Conservation (phyloP, 2,888 invertebrate species). For the Proisotoma minuta region DNA sequence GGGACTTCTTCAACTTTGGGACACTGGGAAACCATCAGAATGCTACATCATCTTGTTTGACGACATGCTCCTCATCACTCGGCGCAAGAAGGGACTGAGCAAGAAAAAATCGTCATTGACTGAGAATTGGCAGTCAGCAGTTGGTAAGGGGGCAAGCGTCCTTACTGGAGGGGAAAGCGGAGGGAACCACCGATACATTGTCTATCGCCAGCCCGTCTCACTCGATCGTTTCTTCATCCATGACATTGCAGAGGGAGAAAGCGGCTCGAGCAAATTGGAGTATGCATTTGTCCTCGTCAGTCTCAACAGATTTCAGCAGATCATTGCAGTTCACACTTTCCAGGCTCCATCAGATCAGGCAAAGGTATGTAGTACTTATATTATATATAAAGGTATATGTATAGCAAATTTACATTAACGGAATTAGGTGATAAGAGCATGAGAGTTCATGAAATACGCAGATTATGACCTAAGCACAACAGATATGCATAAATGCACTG, state of each 20-base stretch:
- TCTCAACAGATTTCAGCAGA: conserved; percentile 54
- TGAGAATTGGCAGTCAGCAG: conserved; percentile 52
- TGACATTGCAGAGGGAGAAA: conserved; percentile 50
- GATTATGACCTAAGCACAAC: too few species aligned
- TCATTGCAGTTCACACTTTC: conserved; percentile 53
- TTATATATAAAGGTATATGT: too few species aligned
- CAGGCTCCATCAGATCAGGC: conserved; percentile 51
- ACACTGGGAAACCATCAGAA: conserved; percentile 58
- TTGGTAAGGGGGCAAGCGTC: conserved; percentile 48
- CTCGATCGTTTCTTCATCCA: conserved; percentile 53
- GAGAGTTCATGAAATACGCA: too few species aligned
- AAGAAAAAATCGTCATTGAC: conserved; percentile 54
- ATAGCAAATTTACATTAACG: too few species aligned
- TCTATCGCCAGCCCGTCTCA: conserved; percentile 53
- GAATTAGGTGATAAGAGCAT: too few species aligned
- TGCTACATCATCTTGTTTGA: conserved; percentile 61
- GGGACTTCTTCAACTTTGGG: conserved; percentile 54
- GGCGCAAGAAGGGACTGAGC: conserved; percentile 56
- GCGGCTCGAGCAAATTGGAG: conserved; percentile 51
- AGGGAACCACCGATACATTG: conserved; percentile 51
- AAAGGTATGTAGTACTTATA: conserved; percentile 51
- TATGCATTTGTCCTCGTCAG: conserved; percentile 53
- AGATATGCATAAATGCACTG: too few species aligned
- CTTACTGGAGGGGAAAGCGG: conserved; percentile 44
- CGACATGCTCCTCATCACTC: conserved; percentile 60